These are phyloP conservation scores for Leptinotarsa peninsularis DNA, from an alignment of 2,888 invertebrate genomes.

Conservation along the genomic window DNA sequence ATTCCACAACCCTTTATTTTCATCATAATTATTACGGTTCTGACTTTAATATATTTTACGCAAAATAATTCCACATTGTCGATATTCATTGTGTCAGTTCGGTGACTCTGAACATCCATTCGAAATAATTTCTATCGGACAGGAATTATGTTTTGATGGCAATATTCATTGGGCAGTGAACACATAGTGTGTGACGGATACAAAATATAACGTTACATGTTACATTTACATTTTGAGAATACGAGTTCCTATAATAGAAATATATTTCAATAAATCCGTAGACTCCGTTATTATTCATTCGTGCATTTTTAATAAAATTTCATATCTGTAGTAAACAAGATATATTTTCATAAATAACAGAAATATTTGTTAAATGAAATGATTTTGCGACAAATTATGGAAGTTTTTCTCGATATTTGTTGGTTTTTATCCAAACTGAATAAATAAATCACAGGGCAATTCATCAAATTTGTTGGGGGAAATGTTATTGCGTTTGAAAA, in stretches of 20 bases:
- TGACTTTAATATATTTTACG: slow-evolving; percentile 8
- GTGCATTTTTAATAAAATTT: too few relatives aligned
- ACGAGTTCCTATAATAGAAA: not conserved
- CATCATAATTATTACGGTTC: slow-evolving; percentile 7
- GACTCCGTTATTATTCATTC: too few relatives aligned
- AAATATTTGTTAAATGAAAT: too few relatives aligned
- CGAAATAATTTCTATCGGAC: not conserved
- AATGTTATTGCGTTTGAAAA: too few relatives aligned
- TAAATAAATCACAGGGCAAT: too few relatives aligned
- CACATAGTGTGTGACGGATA: not conserved
- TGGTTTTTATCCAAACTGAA: too few relatives aligned
- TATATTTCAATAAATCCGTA: too few relatives aligned
- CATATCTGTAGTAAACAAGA: too few relatives aligned
- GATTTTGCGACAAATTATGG: too few relatives aligned
- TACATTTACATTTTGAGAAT: not conserved
- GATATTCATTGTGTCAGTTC: slow-evolving; percentile 19
- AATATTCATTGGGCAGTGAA: slow-evolving; percentile 4
- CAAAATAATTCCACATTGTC: slow-evolving; percentile 10
- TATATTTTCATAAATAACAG: too few relatives aligned
- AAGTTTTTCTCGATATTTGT: too few relatives aligned
- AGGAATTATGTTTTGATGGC: slow-evolving; percentile 6
- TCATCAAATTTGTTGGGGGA: too few relatives aligned
- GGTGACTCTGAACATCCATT: slow-evolving; percentile 12
- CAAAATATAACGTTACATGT: not conserved
- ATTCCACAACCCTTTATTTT: slow-evolving; percentile 21